A percentile compares a stretch with the other conserved stretches of the same genome.
Conservation (phyloP, 2,113 vertebrate genomes). For the Thamnophis sirtalis region DNA sequence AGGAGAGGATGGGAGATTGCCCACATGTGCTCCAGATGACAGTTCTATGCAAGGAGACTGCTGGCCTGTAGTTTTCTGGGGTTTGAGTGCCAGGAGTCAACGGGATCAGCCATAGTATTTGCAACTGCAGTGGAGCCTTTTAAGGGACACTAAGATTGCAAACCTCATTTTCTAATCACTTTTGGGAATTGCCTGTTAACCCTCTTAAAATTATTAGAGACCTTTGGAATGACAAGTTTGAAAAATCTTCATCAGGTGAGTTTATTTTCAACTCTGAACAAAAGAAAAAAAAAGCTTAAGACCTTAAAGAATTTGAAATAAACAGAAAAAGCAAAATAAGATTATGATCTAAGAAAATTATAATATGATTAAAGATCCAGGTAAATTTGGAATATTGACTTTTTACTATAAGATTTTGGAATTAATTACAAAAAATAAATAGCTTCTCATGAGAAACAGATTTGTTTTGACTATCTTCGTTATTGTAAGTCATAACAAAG, state of each 20-base stretch:
- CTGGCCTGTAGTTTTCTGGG: neutral
- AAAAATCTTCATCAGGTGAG: neutral
- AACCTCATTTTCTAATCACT: neutral
- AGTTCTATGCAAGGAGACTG: neutral
- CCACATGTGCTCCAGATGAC: neutral
- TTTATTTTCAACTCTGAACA: neutral
- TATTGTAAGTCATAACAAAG: neutral
- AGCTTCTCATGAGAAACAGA: neutral
- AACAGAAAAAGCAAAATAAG: neutral
- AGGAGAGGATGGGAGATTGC: neutral
- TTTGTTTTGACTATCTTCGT: neutral
- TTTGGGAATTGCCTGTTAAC: neutral
- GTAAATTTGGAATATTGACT: neutral
- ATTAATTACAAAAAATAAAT: neutral
- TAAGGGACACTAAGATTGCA: neutral
- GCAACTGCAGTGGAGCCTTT: neutral
- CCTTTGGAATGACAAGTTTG: neutral
- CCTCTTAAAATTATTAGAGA: neutral
- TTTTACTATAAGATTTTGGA: neutral
- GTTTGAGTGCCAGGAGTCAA: neutral
- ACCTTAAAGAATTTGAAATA: neutral
- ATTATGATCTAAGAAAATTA: neutral
- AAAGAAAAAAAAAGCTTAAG: neutral
- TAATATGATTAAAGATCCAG: neutral
- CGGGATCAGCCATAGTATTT: neutral